Evolutionary conservation across 2,888 invertebrate species (phyloP), one percentile per base, ranked within the genome.

Genomic region (Chromoteleia sp.): DNA sequence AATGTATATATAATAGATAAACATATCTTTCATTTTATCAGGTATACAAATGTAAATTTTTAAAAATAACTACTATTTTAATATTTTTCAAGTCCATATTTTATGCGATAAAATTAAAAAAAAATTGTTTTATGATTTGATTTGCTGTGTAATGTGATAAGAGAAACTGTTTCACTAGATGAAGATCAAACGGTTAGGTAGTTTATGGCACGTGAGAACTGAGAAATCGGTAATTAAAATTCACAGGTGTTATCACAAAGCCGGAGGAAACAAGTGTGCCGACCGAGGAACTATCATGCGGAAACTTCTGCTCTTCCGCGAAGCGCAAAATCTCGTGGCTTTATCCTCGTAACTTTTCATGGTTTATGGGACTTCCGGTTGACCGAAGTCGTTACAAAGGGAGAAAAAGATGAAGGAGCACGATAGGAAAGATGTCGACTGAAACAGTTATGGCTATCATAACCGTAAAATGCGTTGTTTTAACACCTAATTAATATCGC

Each of bases 281-380:
- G 50, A 21, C 30, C 52, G n/a, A 19, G 21, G 8, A 29, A 54
- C 54, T 70, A 71, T 71, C 71, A 52, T 36, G 48, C 70, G 58
- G 50, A 59, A 71, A 68, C 33, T 68, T 68, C 54, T 68, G 33
- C 25, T 43, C 56, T 68, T 56, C 43, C 17, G 17, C 29, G 41
- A 41, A 54, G 67, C 25, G 39, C 41, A 50, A 71, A 71, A 59
- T 58, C 61, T 61, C 73, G 59, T 61, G 73, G 19, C 73, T 73
- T 56, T 45, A 52, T 63, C 17, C 50, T 59, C 70, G 56, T 59
- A 71, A 36, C 50, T 71, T 71, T 71, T 59, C 50, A 50, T 59
- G 50, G 59, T 71, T 71, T 71, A 71, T 59, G 59, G 39, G 50
- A 19, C 59, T 59, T 59, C 70, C 70, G 59, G 70, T 50, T 59